phyloP scores from a whole-genome alignment of 2,113 vertebrate genomes.

The Strigops habroptila region DNA sequence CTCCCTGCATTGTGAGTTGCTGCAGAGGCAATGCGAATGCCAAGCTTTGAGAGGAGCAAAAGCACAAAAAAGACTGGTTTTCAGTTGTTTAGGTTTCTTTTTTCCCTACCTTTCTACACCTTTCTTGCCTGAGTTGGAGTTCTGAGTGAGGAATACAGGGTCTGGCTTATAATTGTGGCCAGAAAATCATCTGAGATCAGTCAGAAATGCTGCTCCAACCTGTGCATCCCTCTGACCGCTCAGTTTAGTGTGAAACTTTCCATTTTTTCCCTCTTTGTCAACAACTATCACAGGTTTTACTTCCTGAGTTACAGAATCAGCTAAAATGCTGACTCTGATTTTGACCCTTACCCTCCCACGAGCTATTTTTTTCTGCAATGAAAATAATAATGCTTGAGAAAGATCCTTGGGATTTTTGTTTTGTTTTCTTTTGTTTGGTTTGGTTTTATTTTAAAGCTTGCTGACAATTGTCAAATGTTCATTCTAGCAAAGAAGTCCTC shows the following conservation, averaged over 20 bases:
- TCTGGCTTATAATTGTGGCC: background rate
- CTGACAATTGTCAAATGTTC: conserved; percentile 39
- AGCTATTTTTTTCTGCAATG: background rate
- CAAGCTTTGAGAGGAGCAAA: background rate
- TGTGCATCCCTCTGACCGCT: background rate
- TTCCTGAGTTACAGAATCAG: background rate
- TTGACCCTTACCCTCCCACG: background rate
- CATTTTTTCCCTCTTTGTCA: background rate
- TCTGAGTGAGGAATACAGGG: background rate
- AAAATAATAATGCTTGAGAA: conserved; percentile 22
- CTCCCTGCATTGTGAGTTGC: background rate
- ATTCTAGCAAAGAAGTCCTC: conserved; percentile 10
- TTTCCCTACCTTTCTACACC: background rate
- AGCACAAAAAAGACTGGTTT: background rate
- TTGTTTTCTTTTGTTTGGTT: conserved; percentile 8
- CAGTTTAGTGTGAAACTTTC: background rate
- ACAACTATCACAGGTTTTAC: background rate
- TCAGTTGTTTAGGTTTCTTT: fast-evolving
- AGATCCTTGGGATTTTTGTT: background rate
- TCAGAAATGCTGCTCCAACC: background rate
- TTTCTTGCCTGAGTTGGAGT: background rate
- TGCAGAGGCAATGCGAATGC: background rate
- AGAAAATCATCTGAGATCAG: background rate
- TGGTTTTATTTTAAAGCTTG: conserved; percentile 47
- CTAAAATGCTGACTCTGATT: conserved; percentile 13